These are phyloP conservation scores for Lasioglossum lativentre DNA, from an alignment of 2,888 invertebrate genomes.

Conservation along the genomic window DNA sequence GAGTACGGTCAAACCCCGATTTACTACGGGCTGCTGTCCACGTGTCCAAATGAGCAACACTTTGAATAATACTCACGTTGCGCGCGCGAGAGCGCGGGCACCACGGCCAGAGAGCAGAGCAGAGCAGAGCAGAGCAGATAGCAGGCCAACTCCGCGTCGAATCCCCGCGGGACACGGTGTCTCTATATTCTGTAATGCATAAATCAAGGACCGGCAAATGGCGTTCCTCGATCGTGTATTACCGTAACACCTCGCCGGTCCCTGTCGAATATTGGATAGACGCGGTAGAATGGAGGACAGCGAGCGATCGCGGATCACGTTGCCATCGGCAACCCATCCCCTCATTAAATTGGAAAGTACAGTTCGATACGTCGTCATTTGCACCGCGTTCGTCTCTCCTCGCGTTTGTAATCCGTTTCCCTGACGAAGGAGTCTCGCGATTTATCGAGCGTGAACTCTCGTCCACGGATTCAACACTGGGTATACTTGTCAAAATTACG, in stretches of 20 bases:
- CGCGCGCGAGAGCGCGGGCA: conserved; percentile 30
- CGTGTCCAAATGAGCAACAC: conserved; percentile 81
- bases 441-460: not conserved
- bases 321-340: conserved; percentile 32
- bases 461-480: not conserved
- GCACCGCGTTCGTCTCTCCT: not conserved
- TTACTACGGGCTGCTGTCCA: conserved; percentile 72
- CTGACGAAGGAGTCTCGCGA: not conserved
- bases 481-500: no score
- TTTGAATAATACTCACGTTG: conserved; percentile 78
- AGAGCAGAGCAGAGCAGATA: not conserved
- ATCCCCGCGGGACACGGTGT: conserved; percentile 65
- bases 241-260: conserved; percentile 67
- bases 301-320: conserved; percentile 31
- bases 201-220: conserved; percentile 71
- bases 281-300: conserved; percentile 39
- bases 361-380: conserved; percentile 9
- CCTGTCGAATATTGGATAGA: conserved; percentile 69
- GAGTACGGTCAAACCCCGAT: conserved; percentile 79
- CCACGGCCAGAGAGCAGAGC: not conserved
- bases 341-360: conserved; percentile 29
- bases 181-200: conserved; percentile 73
- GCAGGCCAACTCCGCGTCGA: conserved; percentile 19
- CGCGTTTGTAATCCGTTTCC: not conserved
- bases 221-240: conserved; percentile 69